These are phyloP conservation scores for Limonius californicus DNA, from an alignment of 1,140 invertebrate genomes.

Conservation along the genomic window DNA sequence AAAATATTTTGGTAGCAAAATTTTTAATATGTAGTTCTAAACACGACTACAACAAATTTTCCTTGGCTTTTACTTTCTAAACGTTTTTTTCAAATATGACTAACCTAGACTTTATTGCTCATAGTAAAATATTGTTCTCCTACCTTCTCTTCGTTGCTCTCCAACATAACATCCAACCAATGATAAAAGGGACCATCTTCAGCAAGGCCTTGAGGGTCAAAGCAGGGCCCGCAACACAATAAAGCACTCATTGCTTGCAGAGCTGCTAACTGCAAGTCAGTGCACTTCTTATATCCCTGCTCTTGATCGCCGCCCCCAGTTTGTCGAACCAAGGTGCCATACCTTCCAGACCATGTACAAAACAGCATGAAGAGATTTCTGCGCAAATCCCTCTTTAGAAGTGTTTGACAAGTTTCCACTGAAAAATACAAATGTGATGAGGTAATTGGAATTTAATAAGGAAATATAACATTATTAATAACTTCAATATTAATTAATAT, in stretches of 20 bases:
- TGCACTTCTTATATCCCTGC: conserved; percentile 49
- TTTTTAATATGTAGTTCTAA: too few species aligned
- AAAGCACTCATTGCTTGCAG: conserved; percentile 90
- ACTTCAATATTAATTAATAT: too few species aligned
- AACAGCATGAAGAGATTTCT: conserved; percentile 88
- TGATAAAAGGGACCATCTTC: conserved; percentile 91
- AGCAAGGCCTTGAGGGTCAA: conserved; percentile 76
- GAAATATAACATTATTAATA: too few species aligned
- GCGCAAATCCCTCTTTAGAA: conserved; percentile 83
- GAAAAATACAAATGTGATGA: conserved; percentile 43
- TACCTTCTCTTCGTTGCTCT: conserved; percentile 86
- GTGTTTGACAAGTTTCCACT: conserved; percentile 82
- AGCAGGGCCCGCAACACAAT: conserved; percentile 91
- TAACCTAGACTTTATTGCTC: too few species aligned
- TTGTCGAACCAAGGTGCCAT: conserved; percentile 51
- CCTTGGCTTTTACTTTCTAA: too few species aligned
- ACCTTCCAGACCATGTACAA: conserved; percentile 87
- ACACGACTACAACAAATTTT: too few species aligned
- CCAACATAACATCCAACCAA: conserved; percentile 88
- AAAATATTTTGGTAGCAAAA: too few species aligned
- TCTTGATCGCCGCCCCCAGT: conserved; percentile 26
- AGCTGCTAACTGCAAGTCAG: conserved; percentile 64
- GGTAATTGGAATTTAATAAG: background rate
- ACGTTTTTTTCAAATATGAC: too few species aligned
- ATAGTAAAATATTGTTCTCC: too few species aligned